These are phyloP conservation scores for Ruditapes philippinarum DNA, from an alignment of 1,140 invertebrate genomes.

Conservation along the genomic window DNA sequence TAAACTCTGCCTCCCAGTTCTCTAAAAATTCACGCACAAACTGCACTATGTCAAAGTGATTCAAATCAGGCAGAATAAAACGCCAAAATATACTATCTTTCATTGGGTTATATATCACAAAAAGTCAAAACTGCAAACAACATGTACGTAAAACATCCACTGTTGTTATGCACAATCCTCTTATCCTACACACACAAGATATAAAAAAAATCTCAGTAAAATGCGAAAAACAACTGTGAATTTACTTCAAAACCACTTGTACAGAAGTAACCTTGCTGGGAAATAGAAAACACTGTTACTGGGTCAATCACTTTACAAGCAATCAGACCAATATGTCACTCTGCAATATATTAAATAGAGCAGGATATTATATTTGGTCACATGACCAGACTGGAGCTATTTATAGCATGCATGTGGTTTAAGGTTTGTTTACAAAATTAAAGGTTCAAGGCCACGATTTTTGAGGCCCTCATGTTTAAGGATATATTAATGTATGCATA, in stretches of 20 bases:
- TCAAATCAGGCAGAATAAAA: conserved; percentile 49
- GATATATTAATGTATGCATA: no score
- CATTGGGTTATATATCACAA: conserved; percentile 34
- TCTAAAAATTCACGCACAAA: not conserved
- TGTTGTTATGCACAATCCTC: conserved; percentile 25
- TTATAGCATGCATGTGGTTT: not conserved
- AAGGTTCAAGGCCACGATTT: not conserved
- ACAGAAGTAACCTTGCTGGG: not conserved
- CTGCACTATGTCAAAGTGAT: not conserved
- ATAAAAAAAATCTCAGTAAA: no score
- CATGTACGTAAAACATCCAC: not conserved
- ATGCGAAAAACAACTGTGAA: no score
- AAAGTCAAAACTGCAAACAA: not conserved
- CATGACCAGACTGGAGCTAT: conserved; percentile 11
- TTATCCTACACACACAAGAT: no score
- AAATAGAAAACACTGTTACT: not conserved
- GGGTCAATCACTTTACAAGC: not conserved
- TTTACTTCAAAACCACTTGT: no score
- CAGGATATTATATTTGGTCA: not conserved
- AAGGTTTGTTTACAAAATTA: conserved; percentile 13
- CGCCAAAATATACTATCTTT: conserved; percentile 55
- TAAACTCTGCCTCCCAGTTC: not conserved
- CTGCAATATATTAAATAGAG: not conserved
- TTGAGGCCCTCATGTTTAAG: not conserved
- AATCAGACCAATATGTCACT: not conserved